Evolutionary conservation across 1,140 invertebrate genomes (phyloP).

Genomic region (Temnothorax curvispinosus): DNA sequence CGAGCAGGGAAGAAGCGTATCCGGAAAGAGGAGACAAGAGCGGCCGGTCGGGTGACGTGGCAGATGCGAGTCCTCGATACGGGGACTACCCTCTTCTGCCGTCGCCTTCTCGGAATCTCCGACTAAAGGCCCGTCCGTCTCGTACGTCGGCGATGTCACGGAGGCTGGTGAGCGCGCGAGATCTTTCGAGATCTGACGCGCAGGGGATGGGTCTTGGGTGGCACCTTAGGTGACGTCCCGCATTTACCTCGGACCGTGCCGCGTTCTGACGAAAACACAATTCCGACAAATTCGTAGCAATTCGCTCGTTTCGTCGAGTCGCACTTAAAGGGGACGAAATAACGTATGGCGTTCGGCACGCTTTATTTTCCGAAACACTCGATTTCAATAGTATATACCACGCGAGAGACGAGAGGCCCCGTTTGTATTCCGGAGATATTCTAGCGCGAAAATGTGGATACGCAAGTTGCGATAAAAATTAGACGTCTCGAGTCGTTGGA

Average conservation of each 20-base stretch:
- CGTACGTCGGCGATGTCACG: conserved; percentile 58
- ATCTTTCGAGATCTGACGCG: neutral
- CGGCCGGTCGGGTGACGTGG: conserved; percentile 79
- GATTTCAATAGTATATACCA: neutral
- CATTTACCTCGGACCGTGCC: neutral
- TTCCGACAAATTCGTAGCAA: neutral
- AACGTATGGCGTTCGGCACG: neutral
- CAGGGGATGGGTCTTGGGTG: neutral
- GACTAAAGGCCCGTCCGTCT: conserved; percentile 66
- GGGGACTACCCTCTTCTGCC: conserved; percentile 67
- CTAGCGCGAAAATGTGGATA: no score
- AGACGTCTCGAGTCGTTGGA: neutral
- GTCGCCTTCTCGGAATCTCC: conserved; percentile 60
- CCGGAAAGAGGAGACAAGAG: conserved; percentile 61
- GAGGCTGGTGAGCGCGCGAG: neutral
- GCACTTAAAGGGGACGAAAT: neutral
- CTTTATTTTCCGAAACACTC: neutral
- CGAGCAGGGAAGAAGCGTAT: conserved; percentile 42
- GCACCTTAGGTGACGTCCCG: conserved; percentile 17
- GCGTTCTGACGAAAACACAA: conserved; percentile 19
- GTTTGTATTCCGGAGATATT: neutral
- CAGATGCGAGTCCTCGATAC: conserved; percentile 78
- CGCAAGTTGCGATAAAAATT: neutral
- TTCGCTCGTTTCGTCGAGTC: neutral
- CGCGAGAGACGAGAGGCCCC: no score